Conservation (phyloP, 1,140 invertebrate genomes). For the Ctenoplectra terminalis region DNA sequence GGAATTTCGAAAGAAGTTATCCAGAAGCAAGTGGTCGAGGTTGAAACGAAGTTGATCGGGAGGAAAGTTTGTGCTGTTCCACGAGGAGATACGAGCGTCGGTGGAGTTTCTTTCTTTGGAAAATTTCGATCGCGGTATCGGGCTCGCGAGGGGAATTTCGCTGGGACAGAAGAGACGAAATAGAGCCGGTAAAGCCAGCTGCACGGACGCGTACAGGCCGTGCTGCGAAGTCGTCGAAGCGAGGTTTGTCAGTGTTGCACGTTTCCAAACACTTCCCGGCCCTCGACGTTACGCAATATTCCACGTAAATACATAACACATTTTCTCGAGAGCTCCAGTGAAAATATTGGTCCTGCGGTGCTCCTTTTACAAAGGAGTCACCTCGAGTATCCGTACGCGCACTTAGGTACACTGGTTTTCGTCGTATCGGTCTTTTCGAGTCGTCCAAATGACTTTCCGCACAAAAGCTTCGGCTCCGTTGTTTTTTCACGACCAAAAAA, state of each 20-base stretch:
- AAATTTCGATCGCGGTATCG: slow-evolving; percentile 60
- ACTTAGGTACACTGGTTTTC: slow-evolving; percentile 30
- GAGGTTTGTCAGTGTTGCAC: slow-evolving; percentile 52
- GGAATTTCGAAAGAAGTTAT: slow-evolving; percentile 36
- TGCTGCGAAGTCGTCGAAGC: slow-evolving; percentile 41
- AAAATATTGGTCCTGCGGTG: slow-evolving; percentile 61
- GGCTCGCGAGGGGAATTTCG: slow-evolving; percentile 48
- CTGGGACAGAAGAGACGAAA: slow-evolving; percentile 60
- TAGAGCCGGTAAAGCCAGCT: slow-evolving; percentile 56
- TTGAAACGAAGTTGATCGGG: slow-evolving; percentile 19
- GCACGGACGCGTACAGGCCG: slow-evolving; percentile 45
- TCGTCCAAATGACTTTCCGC: slow-evolving; percentile 30
- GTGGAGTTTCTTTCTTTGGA: slow-evolving; percentile 42
- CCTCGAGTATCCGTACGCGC: slow-evolving; percentile 34
- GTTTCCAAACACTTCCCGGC: slow-evolving; percentile 67
- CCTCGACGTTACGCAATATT: slow-evolving; percentile 72
- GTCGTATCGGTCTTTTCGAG: not conserved
- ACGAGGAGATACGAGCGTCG: slow-evolving; percentile 49
- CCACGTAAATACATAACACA: slow-evolving; percentile 74
- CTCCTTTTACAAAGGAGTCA: slow-evolving; percentile 53
- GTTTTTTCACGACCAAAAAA: slow-evolving; percentile 67
- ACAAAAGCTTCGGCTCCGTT: slow-evolving; percentile 41
- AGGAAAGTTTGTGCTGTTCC: slow-evolving; percentile 35
- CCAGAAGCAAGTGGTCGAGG: slow-evolving; percentile 39
- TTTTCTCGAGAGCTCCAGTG: slow-evolving; percentile 54